Evolutionary conservation across 2,888 invertebrate genomes (phyloP).

Genomic region (Dryobota labecula): DNA sequence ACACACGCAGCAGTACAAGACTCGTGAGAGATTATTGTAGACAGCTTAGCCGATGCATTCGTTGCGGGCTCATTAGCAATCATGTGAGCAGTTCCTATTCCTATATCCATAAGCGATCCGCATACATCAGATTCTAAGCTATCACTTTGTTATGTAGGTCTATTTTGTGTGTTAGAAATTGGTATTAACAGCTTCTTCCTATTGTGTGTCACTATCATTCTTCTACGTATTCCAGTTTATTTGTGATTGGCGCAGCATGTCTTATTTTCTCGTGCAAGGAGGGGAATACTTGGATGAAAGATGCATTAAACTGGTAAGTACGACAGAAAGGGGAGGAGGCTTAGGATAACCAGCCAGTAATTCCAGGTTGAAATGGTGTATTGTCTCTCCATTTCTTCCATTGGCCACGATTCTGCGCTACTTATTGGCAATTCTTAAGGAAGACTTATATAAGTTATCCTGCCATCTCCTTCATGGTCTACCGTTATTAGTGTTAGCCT

Average conservation of each 20-base stretch:
- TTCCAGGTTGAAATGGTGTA: background rate
- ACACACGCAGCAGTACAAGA: conserved; percentile 9
- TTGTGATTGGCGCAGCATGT: background rate
- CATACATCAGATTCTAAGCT: background rate
- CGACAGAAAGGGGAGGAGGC: background rate
- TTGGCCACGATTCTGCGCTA: too few relatives aligned
- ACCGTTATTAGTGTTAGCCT: background rate
- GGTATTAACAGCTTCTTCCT: background rate
- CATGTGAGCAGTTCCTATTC: conserved; percentile 22
- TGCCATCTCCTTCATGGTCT: background rate
- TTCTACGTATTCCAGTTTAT: background rate
- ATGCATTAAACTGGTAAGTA: background rate
- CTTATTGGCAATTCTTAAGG: too few relatives aligned
- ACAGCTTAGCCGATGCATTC: conserved; percentile 22
- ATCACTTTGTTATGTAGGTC: conserved; percentile 10
- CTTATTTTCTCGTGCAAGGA: background rate
- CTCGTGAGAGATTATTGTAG: background rate
- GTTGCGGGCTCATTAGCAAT: conserved; percentile 19
- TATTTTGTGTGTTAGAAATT: background rate
- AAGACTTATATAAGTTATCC: background rate
- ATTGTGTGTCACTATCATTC: background rate
- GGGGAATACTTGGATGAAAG: background rate
- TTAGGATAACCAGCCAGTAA: too few relatives aligned
- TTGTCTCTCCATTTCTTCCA: background rate
- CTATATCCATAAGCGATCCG: conserved; percentile 5